These are phyloP conservation scores for Coremacera marginata DNA, from an alignment of 2,888 invertebrate genomes.

Conservation along the genomic window DNA sequence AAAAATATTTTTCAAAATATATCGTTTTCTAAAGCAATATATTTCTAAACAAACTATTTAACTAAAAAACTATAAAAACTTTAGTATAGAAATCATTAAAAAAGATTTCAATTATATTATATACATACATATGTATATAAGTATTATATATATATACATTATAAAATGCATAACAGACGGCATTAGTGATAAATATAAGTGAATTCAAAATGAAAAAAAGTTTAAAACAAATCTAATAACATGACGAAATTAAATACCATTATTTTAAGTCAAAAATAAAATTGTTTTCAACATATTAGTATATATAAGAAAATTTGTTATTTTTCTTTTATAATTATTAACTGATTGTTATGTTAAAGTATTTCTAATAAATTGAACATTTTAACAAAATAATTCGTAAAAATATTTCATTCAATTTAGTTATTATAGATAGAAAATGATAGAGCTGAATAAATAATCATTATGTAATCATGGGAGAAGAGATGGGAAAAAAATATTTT, in stretches of 20 bases:
- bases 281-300: neutral
- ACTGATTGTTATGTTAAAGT: neutral
- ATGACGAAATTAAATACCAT: neutral
- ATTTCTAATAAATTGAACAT: slow-evolving; percentile 23
- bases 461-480: no score
- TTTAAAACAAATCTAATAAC: slow-evolving; percentile 2
- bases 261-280: neutral
- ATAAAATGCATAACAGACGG: slow-evolving; percentile 8
- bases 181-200: slow-evolving; percentile 29
- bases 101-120: neutral
- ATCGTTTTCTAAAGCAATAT: slow-evolving; percentile 25
- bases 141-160: neutral
- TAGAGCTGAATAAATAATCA: no score
- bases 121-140: slow-evolving; percentile 1
- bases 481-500: no score
- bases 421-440: no score
- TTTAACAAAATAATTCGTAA: neutral
- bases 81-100: neutral
- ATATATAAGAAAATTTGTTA: neutral
- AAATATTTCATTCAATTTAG: no score
- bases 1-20: slow-evolving; percentile 4
- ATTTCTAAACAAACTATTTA: neutral
- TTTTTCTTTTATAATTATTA: slow-evolving; percentile 1
- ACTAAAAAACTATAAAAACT: neutral
- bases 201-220: slow-evolving; percentile 22